These are phyloP conservation scores for Lingula anatina DNA, from an alignment of 2,888 invertebrate genomes.

Conservation along the genomic window DNA sequence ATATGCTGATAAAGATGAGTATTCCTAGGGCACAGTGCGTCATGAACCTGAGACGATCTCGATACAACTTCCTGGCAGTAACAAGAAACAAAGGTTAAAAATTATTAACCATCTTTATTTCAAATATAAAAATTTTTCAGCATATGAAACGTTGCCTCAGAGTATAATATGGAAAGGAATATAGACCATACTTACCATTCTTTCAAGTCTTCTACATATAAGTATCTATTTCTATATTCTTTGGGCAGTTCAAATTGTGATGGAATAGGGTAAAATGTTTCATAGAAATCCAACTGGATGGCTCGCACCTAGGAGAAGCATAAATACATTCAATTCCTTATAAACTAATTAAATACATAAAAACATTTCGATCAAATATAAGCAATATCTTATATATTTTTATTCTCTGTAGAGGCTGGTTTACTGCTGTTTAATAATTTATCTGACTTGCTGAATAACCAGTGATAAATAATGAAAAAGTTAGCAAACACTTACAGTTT, in stretches of 20 bases:
- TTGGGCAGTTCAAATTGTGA: conserved; percentile 69
- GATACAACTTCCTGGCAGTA: conserved; percentile 31
- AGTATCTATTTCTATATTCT: conserved; percentile 67
- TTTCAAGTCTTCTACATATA: conserved; percentile 58
- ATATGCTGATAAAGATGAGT: conserved; percentile 34
- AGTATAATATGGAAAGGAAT: background rate
- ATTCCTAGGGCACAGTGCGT: conserved; percentile 38
- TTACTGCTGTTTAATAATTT: too few relatives aligned
- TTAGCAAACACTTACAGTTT: conserved; percentile 51
- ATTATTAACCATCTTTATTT: background rate
- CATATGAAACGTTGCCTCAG: too few relatives aligned
- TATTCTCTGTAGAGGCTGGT: too few relatives aligned
- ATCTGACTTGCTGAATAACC: too few relatives aligned
- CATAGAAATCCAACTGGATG: conserved; percentile 69
- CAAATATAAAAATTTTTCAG: too few relatives aligned
- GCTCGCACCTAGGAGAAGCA: conserved; percentile 64
- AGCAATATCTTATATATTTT: too few relatives aligned
- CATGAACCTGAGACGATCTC: conserved; percentile 42
- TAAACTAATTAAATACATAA: too few relatives aligned
- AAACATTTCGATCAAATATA: too few relatives aligned
- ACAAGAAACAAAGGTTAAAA: background rate
- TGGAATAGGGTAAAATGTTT: conserved; percentile 66
- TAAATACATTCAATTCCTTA: too few relatives aligned
- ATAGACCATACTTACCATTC: conserved; percentile 55
- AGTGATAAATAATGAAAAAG: background rate